phyloP scores from a whole-genome alignment of 2,113 vertebrate genomes.

The western clawed frog (Xenopus tropicalis) region UCB_Xtro_10.0 CM004443.2:9762001-9762500 shows the following conservation, averaged over 20 bases:
- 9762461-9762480: conserved; percentile 49
- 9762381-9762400: no score
- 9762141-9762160: background rate
- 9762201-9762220: conserved; percentile 57
- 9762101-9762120: no score
- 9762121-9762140: no score
- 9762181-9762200: background rate
- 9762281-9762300: conserved; percentile 6
- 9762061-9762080: no score
- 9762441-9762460: conserved; percentile 52
- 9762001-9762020: no score
- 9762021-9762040: no score
- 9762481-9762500: background rate
- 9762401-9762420: no score
- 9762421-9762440: background rate
- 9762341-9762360: conserved; percentile 52
- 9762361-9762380: no score
- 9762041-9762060: no score
- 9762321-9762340: conserved; percentile 31
- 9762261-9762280: conserved; percentile 20
- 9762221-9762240: conserved; percentile 44
- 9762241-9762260: conserved; percentile 17
- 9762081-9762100: no score
- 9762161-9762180: conserved; percentile 19
- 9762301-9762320: background rate